These are phyloP conservation scores for Reinhardtius hippoglossoides DNA, from an alignment of 2,113 vertebrate species.

Conservation along the genomic window DNA sequence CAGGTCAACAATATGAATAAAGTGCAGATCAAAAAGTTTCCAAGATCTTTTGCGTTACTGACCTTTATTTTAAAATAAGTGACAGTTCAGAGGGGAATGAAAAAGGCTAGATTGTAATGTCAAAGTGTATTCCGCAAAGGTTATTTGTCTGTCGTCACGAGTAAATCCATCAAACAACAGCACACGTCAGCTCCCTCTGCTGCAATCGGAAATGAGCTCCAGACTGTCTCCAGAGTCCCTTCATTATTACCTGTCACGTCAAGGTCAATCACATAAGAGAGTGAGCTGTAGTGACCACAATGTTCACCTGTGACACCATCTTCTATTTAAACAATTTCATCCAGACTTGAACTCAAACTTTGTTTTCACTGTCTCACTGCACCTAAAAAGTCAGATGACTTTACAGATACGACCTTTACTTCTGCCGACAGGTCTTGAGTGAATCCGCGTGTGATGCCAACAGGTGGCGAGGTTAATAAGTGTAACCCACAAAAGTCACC, in stretches of 20 bases:
- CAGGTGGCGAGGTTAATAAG: conserved; percentile 31
- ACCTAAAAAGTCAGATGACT: not conserved
- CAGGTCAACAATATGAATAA: not conserved
- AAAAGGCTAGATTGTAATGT: not conserved
- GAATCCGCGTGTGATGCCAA: conserved; percentile 1
- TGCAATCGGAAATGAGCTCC: conserved; percentile 12
- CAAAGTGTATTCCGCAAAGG: not conserved
- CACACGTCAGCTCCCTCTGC: conserved; percentile 12
- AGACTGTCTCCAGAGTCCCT: conserved; percentile 8
- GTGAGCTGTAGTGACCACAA: not conserved
- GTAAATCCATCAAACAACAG: not conserved
- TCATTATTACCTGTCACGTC: conserved; percentile 25
- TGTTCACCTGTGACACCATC: not conserved
- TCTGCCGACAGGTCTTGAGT: not conserved
- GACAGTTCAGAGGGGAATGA: not conserved
- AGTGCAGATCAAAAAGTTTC: not conserved
- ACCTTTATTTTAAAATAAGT: not conserved
- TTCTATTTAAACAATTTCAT: not conserved
- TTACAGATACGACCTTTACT: conserved; percentile 6
- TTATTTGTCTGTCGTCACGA: conserved; percentile 1
- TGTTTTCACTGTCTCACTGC: not conserved
- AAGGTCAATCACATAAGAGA: conserved; percentile 6
- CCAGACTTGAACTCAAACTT: not conserved
- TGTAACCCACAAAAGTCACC: conserved; percentile 19
- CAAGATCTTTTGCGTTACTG: not conserved